Conservation (phyloP, 2,797 vertebrate species). For the Lerista edwardsae region DNA sequence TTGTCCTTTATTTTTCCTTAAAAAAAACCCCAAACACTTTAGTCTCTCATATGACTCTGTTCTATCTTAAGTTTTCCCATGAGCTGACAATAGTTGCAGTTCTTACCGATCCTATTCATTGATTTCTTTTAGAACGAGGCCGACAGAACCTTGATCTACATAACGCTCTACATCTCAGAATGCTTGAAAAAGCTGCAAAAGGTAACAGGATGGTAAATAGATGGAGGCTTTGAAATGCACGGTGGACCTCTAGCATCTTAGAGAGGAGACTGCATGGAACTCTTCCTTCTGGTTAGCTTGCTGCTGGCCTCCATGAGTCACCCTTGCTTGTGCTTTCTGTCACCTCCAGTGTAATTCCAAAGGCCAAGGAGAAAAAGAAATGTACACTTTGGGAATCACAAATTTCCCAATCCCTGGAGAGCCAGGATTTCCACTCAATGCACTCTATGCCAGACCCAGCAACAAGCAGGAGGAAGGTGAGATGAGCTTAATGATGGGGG, state of each 20-base stretch:
- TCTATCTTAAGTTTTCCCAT: too few relatives aligned
- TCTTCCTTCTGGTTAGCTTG: too few relatives aligned
- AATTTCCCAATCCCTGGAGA: slow-evolving; percentile 97
- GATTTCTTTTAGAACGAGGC: slow-evolving; percentile 89
- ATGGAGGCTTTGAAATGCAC: neutral
- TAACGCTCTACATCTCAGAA: slow-evolving; percentile 98
- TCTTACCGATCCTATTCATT: neutral
- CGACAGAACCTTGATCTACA: slow-evolving; percentile 95
- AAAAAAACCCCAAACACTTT: too few relatives aligned
- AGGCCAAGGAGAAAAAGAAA: slow-evolving; percentile 95
- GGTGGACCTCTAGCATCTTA: neutral
- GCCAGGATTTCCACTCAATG: slow-evolving; percentile 95
- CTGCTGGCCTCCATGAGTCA: too few relatives aligned
- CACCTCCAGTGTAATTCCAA: slow-evolving; percentile 91
- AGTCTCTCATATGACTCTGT: too few relatives aligned
- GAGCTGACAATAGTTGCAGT: neutral
- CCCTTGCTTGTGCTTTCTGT: slow-evolving; percentile 37
- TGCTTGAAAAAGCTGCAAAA: slow-evolving; percentile 98
- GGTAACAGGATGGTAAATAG: slow-evolving; percentile 74
- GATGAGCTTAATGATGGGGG: slow-evolving; percentile 6
- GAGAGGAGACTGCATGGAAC: neutral
- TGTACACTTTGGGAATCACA: slow-evolving; percentile 96
- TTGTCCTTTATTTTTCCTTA: too few relatives aligned
- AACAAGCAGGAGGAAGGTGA: slow-evolving; percentile 97
- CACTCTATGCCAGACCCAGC: slow-evolving; percentile 91